Conservation (phyloP, 2,113 vertebrate species). For the Piprites chloris region DNA sequence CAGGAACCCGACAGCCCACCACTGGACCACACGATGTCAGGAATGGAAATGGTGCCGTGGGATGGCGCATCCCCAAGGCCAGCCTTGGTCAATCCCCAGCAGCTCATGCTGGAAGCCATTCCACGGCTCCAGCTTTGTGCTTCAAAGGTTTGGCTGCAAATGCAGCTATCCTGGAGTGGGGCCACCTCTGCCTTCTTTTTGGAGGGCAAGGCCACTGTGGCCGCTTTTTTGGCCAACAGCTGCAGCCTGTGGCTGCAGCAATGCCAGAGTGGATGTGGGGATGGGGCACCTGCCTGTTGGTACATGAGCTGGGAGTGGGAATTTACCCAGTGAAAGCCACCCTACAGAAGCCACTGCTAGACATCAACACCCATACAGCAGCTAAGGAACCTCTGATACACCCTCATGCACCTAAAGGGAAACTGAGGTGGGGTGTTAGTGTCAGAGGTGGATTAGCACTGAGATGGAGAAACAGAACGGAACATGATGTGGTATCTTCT, state of each 20-base stretch:
- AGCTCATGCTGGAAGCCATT: neutral
- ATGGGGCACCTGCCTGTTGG: neutral
- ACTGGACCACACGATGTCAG: fast-evolving
- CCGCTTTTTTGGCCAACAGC: fast-evolving
- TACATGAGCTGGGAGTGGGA: neutral
- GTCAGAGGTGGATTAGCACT: neutral
- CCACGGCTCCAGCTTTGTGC: neutral
- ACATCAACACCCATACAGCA: neutral
- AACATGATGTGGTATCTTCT: neutral
- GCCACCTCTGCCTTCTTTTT: neutral
- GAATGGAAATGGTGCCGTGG: neutral
- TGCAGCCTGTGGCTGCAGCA: fast-evolving
- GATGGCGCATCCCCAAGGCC: neutral
- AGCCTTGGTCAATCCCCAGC: fast-evolving
- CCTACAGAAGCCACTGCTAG: neutral
- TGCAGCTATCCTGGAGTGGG: neutral
- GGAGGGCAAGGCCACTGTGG: neutral
- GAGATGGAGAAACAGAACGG: neutral
- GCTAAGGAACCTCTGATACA: neutral
- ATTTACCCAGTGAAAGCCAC: neutral
- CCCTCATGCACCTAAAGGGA: neutral
- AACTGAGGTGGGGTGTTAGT: neutral
- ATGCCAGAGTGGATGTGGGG: neutral
- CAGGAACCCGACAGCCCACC: neutral
- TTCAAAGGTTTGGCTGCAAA: neutral